phyloP scores from a whole-genome alignment of 2,113 vertebrate species.

The Notothenia coriiceps region DNA sequence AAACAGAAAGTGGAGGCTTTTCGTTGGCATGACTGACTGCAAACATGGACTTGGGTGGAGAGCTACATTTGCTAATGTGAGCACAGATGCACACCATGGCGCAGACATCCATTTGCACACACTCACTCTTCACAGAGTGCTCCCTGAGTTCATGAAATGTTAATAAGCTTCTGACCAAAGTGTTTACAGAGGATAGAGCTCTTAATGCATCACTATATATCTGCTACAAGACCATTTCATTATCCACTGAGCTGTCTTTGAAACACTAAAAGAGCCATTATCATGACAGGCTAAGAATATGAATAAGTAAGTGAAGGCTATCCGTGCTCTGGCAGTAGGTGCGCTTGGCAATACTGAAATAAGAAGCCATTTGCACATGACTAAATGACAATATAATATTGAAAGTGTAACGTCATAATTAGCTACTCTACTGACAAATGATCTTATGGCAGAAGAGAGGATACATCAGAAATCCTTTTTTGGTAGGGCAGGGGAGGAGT shows the following conservation, averaged over 20 bases:
- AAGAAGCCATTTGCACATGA: neutral
- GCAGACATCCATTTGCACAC: constrained; percentile 1
- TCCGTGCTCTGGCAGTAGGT: neutral
- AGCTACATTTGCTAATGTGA: neutral
- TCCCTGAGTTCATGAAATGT: constrained; percentile 65
- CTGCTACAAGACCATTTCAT: constrained; percentile 57
- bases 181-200: constrained; percentile 11
- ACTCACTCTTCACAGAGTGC: constrained; percentile 14
- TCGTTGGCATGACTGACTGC: constrained; percentile 40
- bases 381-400: neutral
- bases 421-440: no score
- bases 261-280: neutral
- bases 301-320: constrained; percentile 9
- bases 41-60: constrained; percentile 38
- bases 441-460: neutral
- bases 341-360: neutral
- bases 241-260: constrained; percentile 22
- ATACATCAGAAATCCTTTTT: no score
- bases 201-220: constrained; percentile 52
- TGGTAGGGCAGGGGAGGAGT: no score
- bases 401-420: neutral
- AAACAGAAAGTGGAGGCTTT: constrained; percentile 32
- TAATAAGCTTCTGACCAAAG: constrained; percentile 52
- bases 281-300: neutral
- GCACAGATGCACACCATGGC: constrained; percentile 10